Conservation (phyloP, 2,797 vertebrate genomes). For the Notolabrus celidotus region DNA sequence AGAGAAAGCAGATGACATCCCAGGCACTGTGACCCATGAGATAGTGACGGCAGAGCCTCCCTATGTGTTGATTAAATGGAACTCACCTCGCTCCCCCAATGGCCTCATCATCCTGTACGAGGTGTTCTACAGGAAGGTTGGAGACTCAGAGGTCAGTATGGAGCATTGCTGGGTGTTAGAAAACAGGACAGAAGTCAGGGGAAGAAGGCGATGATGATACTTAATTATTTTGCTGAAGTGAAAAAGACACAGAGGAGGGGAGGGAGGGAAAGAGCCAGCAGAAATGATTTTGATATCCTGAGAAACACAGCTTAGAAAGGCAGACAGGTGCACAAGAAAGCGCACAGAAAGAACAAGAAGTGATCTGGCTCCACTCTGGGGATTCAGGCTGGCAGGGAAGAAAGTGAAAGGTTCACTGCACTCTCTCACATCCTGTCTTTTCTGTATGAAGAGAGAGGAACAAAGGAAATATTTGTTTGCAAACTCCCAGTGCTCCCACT, state of each 20-base stretch:
- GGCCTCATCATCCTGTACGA: constrained; percentile 97
- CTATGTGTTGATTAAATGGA: constrained; percentile 91
- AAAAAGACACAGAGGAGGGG: constrained; percentile 2
- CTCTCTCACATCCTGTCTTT: constrained; percentile 24
- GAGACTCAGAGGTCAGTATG: constrained; percentile 90
- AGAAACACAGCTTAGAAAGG: constrained; percentile 1
- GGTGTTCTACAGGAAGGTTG: constrained; percentile 91
- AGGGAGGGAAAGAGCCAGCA: not conserved
- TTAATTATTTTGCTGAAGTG: not conserved
- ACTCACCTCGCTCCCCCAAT: constrained; percentile 91
- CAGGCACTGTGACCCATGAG: constrained; percentile 88
- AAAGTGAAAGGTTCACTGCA: constrained; percentile 15
- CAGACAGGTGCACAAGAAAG: not conserved
- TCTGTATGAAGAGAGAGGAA: constrained; percentile 25
- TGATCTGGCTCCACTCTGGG: constrained; percentile 20
- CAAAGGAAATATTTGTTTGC: constrained; percentile 54
- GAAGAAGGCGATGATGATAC: not conserved
- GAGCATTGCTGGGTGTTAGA: not conserved
- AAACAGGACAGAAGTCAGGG: not conserved
- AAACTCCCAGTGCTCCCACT: constrained; percentile 25
- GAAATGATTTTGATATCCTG: not conserved
- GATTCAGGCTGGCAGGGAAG: constrained; percentile 6
- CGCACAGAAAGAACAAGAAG: constrained; percentile 14
- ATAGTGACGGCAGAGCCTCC: constrained; percentile 85
- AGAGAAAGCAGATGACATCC: constrained; percentile 95